phyloP scores from a whole-genome alignment of 2,888 invertebrate genomes.

The Meta bourneti region DNA sequence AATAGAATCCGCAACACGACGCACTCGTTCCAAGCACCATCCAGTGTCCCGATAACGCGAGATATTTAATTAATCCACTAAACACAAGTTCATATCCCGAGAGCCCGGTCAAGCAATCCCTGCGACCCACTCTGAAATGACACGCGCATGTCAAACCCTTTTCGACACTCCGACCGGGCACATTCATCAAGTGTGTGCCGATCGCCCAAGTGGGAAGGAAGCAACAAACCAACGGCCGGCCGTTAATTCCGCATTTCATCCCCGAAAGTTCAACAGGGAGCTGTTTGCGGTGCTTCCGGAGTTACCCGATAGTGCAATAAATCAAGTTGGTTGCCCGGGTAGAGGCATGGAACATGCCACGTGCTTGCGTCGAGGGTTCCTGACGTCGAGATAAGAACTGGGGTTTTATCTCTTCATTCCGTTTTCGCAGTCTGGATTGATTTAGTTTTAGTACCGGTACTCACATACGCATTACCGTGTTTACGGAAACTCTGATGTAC shows the following conservation, averaged over 20 bases:
- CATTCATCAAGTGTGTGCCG: constrained; percentile 29
- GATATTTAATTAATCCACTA: too few relatives aligned
- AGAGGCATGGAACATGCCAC: background rate
- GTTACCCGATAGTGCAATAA: constrained; percentile 30
- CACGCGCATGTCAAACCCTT: constrained; percentile 22
- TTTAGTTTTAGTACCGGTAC: too few relatives aligned
- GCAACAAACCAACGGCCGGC: constrained; percentile 14
- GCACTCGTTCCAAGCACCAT: too few relatives aligned
- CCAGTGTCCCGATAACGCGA: too few relatives aligned
- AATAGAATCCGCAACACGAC: too few relatives aligned
- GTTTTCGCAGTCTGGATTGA: too few relatives aligned
- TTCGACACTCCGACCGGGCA: background rate
- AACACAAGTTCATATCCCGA: too few relatives aligned
- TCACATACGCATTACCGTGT: too few relatives aligned
- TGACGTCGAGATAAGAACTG: background rate
- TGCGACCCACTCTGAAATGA: background rate
- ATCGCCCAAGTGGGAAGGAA: background rate
- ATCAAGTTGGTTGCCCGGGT: constrained; percentile 34
- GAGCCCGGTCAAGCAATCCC: too few relatives aligned
- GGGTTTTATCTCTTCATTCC: background rate
- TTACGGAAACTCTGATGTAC: too few relatives aligned
- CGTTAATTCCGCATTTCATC: constrained; percentile 46
- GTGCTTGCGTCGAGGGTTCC: background rate
- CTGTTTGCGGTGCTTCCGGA: constrained; percentile 48
- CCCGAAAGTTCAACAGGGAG: constrained; percentile 27